Conservation (phyloP, 2,113 vertebrate species). For the Ranitomeya imitator region DNA sequence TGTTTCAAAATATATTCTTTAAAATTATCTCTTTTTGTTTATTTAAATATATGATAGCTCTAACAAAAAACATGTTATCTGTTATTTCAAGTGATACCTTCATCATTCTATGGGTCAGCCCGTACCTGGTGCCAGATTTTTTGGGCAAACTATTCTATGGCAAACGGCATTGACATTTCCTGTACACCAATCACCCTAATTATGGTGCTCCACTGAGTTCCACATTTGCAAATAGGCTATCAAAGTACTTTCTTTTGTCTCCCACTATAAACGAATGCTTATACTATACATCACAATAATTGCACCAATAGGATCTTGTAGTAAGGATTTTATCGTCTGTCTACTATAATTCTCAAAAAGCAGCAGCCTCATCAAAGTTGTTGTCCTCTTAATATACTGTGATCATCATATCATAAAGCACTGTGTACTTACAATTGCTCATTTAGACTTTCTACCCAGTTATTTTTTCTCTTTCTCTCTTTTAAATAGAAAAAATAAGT, state of each 20-base stretch:
- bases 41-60: neutral
- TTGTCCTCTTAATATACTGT: too few species aligned
- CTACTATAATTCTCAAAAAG: too few species aligned
- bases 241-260: neutral
- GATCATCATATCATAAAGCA: too few species aligned
- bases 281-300: neutral
- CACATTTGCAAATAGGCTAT: neutral
- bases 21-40: neutral
- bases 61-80: neutral
- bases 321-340: too few species aligned
- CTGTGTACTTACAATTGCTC: too few species aligned
- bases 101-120: neutral
- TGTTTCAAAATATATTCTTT: neutral
- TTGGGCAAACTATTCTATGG: neutral
- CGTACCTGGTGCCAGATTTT: neutral
- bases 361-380: too few species aligned
- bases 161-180: neutral
- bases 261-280: neutral
- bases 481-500: too few species aligned
- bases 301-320: too few species aligned
- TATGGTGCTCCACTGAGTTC: neutral
- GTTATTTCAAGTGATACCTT: neutral
- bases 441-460: too few species aligned
- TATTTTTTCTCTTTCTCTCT: too few species aligned
- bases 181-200: neutral